A percentile compares a stretch with the other conserved stretches of the same genome.
These are phyloP conservation scores for Pseudeuparius sepicola DNA, from an alignment of 2,888 invertebrate species.

Conservation along the genomic window DNA sequence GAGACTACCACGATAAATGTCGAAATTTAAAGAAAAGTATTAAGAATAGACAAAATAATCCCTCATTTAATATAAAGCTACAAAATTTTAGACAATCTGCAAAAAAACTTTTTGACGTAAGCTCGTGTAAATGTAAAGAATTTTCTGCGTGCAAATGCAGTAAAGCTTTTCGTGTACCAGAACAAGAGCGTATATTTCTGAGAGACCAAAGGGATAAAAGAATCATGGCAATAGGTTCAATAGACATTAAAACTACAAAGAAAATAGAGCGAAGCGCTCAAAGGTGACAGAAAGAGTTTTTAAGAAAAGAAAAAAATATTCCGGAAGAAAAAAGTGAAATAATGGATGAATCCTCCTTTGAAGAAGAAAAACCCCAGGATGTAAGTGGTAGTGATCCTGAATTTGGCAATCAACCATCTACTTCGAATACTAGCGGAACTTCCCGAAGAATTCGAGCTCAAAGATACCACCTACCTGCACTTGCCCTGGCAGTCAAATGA, in stretches of 20 bases:
- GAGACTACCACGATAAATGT: too few relatives aligned
- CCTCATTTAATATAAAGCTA: not conserved
- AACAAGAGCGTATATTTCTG: too few relatives aligned
- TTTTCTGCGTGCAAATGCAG: not conserved
- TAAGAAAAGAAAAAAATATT: not conserved
- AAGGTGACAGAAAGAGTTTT: constrained; percentile 10
- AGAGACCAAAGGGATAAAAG: constrained; percentile 5
- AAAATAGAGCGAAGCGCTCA: constrained; percentile 5
- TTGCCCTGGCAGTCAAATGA: not conserved
- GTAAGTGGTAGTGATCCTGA: not conserved
- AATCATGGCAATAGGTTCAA: constrained; percentile 9
- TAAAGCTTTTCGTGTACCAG: too few relatives aligned
- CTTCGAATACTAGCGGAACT: constrained; percentile 1
- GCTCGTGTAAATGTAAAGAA: constrained; percentile 7
- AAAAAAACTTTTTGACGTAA: constrained; percentile 10
- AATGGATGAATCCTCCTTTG: constrained; percentile 4
- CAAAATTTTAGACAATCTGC: constrained; percentile 3
- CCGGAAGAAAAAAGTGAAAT: constrained; percentile 1
- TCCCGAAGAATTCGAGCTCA: not conserved
- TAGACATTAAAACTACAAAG: constrained; percentile 7
- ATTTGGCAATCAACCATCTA: not conserved
- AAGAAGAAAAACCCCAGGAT: not conserved
- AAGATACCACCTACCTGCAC: not conserved
- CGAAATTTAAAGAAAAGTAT: constrained; percentile 1
- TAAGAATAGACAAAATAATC: constrained; percentile 1